Evolutionary conservation across 2,888 invertebrate genomes (phyloP), one percentile per base, ranked within the genome.

Genomic region (Drepanosiphum platanoidis): DNA sequence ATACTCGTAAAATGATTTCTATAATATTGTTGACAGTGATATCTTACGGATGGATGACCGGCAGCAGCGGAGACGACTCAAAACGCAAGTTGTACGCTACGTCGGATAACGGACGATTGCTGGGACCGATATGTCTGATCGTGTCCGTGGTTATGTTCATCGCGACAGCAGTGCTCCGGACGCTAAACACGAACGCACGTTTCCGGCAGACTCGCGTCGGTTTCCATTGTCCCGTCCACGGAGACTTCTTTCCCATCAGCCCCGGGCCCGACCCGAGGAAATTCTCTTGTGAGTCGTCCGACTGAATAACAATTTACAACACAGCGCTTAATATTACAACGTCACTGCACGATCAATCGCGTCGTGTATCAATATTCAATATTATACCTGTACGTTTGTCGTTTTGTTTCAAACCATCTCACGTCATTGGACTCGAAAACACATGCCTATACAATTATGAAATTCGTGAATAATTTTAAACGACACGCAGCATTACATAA

Each of bases 181-280:
- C 93, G 88, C 89, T 94, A 87, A 93, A 93, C 89, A 91, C 93
- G 80, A 91, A 94, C 46, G 94, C 94, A 2, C 92, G 93, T 87
- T 91, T 92, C 81, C 91, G 93, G 64, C 93, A 94, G 88, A 92
- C 94, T 84, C 91, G 94, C 71, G 91, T 94, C 87, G 94, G 94
- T 84, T 94, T 94, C 90, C 94, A 94, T 90, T 94, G 94, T 89
- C 94, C 94, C 42, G 91, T 94, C 72, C 94, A 94, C 88, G 94
- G 94, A 9, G 94, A 94, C 90, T 94, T 94, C 90, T 94, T 94
- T 89, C 94, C 94, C 4, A 90, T 94, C 64, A 94, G 93, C 89
- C 93, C 94, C 36, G 92, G 83, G 5, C 86, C 87, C 42, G 86
- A 86, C 74, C 84, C 86, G 15, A 83, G 86, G 32, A 84, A 86